phyloP scores from a whole-genome alignment of 2,888 invertebrate genomes.

The Morpho deidamia region DNA sequence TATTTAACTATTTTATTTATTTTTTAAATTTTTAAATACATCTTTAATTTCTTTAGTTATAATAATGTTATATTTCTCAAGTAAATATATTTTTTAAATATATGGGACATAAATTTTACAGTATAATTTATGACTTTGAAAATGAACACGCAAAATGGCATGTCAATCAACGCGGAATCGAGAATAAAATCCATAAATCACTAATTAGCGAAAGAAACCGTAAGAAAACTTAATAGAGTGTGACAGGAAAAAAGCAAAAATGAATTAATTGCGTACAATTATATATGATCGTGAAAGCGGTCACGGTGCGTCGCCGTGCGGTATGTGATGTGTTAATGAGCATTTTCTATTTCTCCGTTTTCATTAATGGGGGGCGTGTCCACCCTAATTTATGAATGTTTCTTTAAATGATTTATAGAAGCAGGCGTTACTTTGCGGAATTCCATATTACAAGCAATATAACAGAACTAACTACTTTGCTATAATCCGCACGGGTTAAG shows the following conservation, averaged over 20 bases:
- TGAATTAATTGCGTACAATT: conserved; percentile 63
- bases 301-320: conserved; percentile 55
- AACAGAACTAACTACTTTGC: no score
- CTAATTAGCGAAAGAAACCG: conserved; percentile 54
- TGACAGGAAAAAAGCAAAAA: conserved; percentile 67
- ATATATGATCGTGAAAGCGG: conserved; percentile 64
- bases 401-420: no score
- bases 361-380: conserved; percentile 3
- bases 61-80: no score
- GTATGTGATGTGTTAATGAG: conserved; percentile 38
- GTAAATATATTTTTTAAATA: no score
- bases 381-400: no score
- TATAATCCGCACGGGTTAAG: no score
- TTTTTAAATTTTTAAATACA: no score
- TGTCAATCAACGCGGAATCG: conserved; percentile 6
- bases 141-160: not conserved
- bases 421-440: no score
- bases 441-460: no score
- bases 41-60: no score
- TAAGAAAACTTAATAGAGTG: conserved; percentile 68
- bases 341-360: conserved; percentile 21
- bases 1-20: no score
- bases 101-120: not conserved
- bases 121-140: not conserved
- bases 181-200: conserved; percentile 20